Evolutionary conservation across 2,888 invertebrate species (phyloP), one percentile per base, ranked within the genome.

Genomic region (Sussaba pulchella): DNA sequence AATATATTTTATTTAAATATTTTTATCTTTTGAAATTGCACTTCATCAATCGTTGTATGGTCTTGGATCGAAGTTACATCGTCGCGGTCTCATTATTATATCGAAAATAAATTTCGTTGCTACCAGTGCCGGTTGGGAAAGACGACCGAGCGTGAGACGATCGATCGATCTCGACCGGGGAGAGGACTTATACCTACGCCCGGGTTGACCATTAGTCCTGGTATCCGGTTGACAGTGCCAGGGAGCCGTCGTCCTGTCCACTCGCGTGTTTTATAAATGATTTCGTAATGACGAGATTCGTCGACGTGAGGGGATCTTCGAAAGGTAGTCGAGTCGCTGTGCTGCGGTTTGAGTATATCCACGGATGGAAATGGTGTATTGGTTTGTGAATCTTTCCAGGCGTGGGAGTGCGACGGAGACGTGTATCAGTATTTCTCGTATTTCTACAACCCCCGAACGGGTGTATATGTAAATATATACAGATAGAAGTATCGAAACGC

Each of bases 101-200:
- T 73, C 64, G 47, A 72, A 70, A 70, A 77, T 64, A 78, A 39
- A 74, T 71, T 54, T 63, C 72, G 47, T 26, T 41, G 81, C 73
- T 73, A 81, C 73, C n/a, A n/a, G n/a, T 19, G 77, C 24, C 70
- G 24, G 69, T 67, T 72, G 50, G 50, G 73, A 43, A 59, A 64
- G 54, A 72, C 41, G 45, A 21, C 47, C 24, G 66, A 82, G 67
- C 59, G 61, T 57, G 74, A 41, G 66, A 50, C 64, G 50, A 31
- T 66, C 73, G 74, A 82, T 69, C 84, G 74, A 88, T 89, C 89
- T 89, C 57, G 36, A 89, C 87, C 87, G 89, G 88, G 87, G 86
- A 83, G 83, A 59, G 52, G 73, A 39, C 26, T 43, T 59, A 63
- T 66, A 31, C 47, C 47, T 59, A 43, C 43, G 47, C 24, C 63